These are phyloP conservation scores for Meloe dianella DNA, from an alignment of 2,888 invertebrate genomes.

Conservation along the genomic window DNA sequence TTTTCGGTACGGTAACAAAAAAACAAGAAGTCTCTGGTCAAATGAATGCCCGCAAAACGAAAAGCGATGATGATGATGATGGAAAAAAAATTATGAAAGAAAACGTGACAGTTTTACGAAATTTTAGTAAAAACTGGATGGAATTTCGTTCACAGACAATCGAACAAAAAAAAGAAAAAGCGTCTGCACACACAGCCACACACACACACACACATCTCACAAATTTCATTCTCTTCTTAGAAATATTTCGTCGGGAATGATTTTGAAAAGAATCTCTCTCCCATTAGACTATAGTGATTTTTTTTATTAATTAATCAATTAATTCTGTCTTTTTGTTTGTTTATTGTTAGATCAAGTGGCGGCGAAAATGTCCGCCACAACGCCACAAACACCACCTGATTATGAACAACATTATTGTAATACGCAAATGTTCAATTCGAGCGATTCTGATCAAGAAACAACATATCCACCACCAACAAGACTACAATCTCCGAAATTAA, in stretches of 20 bases:
- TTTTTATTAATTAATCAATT: background rate
- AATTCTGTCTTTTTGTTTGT: background rate
- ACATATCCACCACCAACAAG: slow-evolving; percentile 32
- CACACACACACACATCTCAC: too few relatives aligned
- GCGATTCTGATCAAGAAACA: slow-evolving; percentile 62
- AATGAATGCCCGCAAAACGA: background rate
- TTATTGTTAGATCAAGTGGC: slow-evolving; percentile 51
- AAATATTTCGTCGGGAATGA: background rate
- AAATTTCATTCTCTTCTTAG: slow-evolving; percentile 1
- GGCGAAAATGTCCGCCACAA: slow-evolving; percentile 55
- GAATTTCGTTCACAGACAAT: slow-evolving; percentile 22
- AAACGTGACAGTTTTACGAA: slow-evolving; percentile 31
- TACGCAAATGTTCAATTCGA: slow-evolving; percentile 55
- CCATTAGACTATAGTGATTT: background rate
- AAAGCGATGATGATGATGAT: background rate
- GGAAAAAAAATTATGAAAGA: slow-evolving; percentile 12
- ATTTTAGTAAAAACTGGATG: slow-evolving; percentile 32
- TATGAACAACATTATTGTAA: slow-evolving; percentile 50
- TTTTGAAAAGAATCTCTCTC: background rate
- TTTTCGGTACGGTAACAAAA: too few relatives aligned
- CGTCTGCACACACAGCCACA: too few relatives aligned
- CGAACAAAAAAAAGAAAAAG: background rate
- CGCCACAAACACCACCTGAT: slow-evolving; percentile 43
- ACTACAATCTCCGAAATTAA: slow-evolving; percentile 52
- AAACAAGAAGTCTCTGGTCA: too few relatives aligned